Conservation (phyloP, 2,113 vertebrate genomes). For the Thermophis baileyi region DNA sequence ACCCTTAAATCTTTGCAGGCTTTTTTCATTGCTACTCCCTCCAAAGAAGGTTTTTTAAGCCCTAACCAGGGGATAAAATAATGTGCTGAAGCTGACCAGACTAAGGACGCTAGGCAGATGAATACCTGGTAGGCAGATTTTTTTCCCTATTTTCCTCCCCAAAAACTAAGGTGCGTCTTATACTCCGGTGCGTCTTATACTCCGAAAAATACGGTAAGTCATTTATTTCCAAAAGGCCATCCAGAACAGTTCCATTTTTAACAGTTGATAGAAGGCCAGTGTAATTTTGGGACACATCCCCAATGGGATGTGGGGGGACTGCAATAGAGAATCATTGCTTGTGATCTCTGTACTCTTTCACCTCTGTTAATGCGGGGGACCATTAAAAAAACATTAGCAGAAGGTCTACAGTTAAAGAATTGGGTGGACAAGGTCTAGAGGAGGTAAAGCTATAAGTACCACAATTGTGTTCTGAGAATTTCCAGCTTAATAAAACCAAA, state of each 20-base stretch:
- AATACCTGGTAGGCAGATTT: no score
- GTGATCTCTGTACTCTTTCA: not conserved
- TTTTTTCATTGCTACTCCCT: no score
- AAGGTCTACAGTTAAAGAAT: not conserved
- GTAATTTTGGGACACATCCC: not conserved
- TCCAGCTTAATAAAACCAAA: not conserved
- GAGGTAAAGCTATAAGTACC: not conserved
- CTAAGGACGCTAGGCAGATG: no score
- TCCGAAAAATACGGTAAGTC: no score
- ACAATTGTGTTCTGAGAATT: not conserved
- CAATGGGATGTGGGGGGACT: not conserved
- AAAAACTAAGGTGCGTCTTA: no score
- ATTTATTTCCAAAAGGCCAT: not conserved
- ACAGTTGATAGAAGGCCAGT: not conserved
- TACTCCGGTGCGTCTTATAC: no score
- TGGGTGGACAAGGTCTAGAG: not conserved
- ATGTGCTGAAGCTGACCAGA: no score
- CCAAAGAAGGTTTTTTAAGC: no score
- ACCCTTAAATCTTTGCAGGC: no score
- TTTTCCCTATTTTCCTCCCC: no score
- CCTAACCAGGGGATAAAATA: no score
- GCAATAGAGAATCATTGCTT: not conserved
- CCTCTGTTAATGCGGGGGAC: not conserved
- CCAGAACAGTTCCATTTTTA: not conserved
- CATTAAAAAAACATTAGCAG: not conserved